Evolutionary conservation across 2,113 vertebrate genomes (phyloP), one percentile per base, ranked within the genome.

Genomic region (Cyprinodon brontotheroides): DNA sequence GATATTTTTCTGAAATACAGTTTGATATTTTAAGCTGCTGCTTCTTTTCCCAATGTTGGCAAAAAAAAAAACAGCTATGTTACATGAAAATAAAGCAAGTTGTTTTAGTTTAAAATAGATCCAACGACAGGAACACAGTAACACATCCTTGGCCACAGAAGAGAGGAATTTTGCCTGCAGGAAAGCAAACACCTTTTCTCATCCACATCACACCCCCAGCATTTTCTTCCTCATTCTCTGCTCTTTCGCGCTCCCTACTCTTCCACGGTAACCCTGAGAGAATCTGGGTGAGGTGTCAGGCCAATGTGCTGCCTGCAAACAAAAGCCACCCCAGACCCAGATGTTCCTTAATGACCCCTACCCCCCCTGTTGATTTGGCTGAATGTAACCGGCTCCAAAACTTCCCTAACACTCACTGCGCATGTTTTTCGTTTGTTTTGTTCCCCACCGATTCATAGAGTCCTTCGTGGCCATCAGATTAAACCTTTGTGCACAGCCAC

Each of bases 291-390:
- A 91, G 90, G 89, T 93, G 86, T 85, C 86, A 90, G 76, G 90
- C 80, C 88, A 91, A 89, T 62, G 88, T 88, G 89, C 85, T 88
- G 78, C 62, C 63, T 87, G 82, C 77, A 89, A 93, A 92, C 68
- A 79, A 91, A 87, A 93, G 83, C 86, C 79, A 82, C 89, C 91
- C 85, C 86, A 63, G 74, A 73, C 92, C 93, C 90, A 93, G 91
- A 92, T 94, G 91, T 91, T 94, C 93, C 86, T 75, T 91, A 93
- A 94, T 93, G 88, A 90, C 93, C 85, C 94, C 88, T 84, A 84
- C 72, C 47, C 47, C 13, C 47, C 47, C 50, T n/a, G 80, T 71
- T 59, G 83, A 84, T 87, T 89, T 77, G 92, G 76, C 60, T 88
- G 84, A 92, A 94, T 87, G 66, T 93, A 93, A 93, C 83, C 82